These are phyloP conservation scores for Odobenus rosmarus DNA, from an alignment of 2,113 vertebrate species.

Conservation along the genomic window DNA sequence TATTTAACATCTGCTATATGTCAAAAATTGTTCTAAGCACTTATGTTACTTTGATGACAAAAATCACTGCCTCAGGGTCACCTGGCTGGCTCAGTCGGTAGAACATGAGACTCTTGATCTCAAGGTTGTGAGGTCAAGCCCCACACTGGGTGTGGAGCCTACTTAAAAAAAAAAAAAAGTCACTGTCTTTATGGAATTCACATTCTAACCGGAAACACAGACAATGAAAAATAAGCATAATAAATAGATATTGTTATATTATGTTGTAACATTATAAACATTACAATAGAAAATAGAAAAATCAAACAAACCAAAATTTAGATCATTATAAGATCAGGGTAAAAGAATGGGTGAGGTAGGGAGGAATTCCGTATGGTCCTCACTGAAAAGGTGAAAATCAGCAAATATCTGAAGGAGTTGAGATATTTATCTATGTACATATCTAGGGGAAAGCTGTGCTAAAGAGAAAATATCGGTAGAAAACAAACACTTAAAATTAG, in stretches of 20 bases:
- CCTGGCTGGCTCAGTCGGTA: background rate
- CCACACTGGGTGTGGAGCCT: background rate
- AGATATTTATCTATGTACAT: background rate
- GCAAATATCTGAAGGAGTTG: background rate
- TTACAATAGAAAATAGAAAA: background rate
- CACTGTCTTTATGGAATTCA: background rate
- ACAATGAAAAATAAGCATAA: background rate
- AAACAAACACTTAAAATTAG: background rate
- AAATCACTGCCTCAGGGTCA: background rate
- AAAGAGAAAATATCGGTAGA: background rate
- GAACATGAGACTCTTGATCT: background rate
- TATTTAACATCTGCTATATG: background rate
- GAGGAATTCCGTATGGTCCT: background rate
- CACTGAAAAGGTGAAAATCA: background rate
- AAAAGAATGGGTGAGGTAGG: background rate
- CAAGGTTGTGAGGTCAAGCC: background rate
- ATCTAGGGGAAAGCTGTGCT: background rate
- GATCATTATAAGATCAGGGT: background rate
- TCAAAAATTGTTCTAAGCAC: background rate
- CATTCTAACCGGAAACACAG: background rate
- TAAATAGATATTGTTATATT: background rate
- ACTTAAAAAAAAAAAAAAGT: background rate
- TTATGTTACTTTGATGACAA: background rate
- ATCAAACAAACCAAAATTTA: background rate
- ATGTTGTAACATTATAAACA: background rate